Evolutionary conservation across 2,797 vertebrate species (phyloP), one percentile per base, ranked within the genome.

Genomic region (Poecilia picta): DNA sequence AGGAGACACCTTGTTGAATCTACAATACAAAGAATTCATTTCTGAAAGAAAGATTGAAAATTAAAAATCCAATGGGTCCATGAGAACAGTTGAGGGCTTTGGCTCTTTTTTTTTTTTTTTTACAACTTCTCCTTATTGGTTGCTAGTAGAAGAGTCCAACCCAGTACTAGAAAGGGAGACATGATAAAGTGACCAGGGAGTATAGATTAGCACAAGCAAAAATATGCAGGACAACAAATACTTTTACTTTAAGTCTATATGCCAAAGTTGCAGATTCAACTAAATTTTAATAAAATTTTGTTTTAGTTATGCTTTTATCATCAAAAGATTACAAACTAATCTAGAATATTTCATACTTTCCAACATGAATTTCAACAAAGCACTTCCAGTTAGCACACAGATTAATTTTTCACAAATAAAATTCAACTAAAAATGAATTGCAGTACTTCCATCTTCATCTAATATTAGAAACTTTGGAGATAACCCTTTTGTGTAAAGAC

Each of bases 331-430:
- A n/a, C 20, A 43, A 41, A 43, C 11, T 47, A 47, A 49, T 49
- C 12, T 73, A 72, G 15, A 51, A n/a, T 41, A 72, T 46, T 13
- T 59, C 47, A 68, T n/a, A 76, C 78, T 77, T 45, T 57, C 39
- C 16, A 51, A 51, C 46, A 49, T 5, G 28, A 49, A 23, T 31
- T 46, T 49, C 4, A 73, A 73, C 20, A 39, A 53, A 53, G 0
- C 18, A 2, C 31, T 53, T 7, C 20, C 23, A 47, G 20, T 51
- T 51, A 73, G 31, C 20, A 41, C 10, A 59, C 28, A 47, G 5
- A 49, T 49, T 1, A 2, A 5, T 70, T 28, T n/a, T 20, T 25
- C 25, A n/a, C 5, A 28, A 43, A 31, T 16, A 10, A 7, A 45
- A 76, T 51, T 20, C 12, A n/a, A 28, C 33, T 43, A 10, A 53